Evolutionary conservation across 2,888 invertebrate genomes (phyloP).

Genomic region (Leptarthrus brevirostris): DNA sequence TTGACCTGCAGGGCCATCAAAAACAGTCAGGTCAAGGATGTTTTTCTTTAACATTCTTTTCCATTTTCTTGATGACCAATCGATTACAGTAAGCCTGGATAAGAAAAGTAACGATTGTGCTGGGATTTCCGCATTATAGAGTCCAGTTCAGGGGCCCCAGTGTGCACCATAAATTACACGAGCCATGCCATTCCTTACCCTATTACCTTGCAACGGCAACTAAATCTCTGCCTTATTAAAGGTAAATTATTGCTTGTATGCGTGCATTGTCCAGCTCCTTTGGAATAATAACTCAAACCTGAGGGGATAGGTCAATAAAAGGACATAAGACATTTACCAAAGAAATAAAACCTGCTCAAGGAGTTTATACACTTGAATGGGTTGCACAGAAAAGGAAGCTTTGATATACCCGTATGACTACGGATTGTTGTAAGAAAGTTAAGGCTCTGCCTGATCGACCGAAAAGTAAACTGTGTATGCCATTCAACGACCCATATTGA

Average conservation of each 20-base stretch:
- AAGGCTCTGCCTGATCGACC: background rate
- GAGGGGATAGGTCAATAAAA: background rate
- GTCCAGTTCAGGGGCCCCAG: background rate
- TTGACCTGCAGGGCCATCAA: slow-evolving; percentile 28
- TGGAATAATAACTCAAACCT: background rate
- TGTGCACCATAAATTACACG: slow-evolving; percentile 30
- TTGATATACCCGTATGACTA: background rate
- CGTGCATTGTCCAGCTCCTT: background rate
- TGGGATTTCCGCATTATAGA: slow-evolving; percentile 1
- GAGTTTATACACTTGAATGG: slow-evolving; percentile 22
- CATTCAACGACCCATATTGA: background rate
- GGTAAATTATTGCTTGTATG: slow-evolving; percentile 37
- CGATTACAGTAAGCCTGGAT: slow-evolving; percentile 31
- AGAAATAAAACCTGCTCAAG: background rate
- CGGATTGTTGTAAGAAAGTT: background rate
- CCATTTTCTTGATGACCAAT: background rate
- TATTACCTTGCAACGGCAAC: slow-evolving; percentile 7
- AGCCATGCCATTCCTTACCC: slow-evolving; percentile 26
- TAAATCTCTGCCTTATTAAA: slow-evolving; percentile 35
- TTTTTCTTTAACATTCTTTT: slow-evolving; percentile 19
- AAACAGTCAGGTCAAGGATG: slow-evolving; percentile 11
- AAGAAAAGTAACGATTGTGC: slow-evolving; percentile 32
- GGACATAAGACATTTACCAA: background rate
- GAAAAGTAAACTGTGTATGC: background rate
- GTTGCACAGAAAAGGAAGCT: background rate